Percentiles rank a stretch among this genome's conserved stretches.
These are phyloP conservation scores for Cyphomyrus plagiostoma DNA, from an alignment of 2,113 vertebrate species.

Conservation along the genomic window DNA sequence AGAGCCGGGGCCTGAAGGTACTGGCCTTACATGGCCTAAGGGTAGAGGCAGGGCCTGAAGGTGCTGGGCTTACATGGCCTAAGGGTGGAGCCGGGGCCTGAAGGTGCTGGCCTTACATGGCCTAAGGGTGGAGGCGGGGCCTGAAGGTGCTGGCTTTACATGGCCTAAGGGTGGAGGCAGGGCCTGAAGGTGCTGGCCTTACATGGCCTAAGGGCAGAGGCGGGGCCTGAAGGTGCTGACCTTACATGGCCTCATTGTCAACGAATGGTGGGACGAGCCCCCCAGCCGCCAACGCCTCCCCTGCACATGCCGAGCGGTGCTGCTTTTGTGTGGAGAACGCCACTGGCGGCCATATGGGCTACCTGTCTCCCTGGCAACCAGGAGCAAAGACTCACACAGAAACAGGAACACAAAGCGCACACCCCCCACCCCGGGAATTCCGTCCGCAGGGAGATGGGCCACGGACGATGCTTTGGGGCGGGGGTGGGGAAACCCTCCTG, in stretches of 20 bases:
- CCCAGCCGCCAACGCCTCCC: conserved; percentile 38
- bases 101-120: too few species aligned
- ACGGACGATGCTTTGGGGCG: not conserved
- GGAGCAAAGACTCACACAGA: conserved; percentile 28
- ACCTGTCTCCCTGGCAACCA: conserved; percentile 59
- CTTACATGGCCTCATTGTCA: conserved; percentile 52
- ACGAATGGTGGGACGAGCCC: conserved; percentile 64
- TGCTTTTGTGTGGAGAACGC: conserved; percentile 60
- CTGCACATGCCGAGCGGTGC: conserved; percentile 64
- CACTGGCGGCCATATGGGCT: conserved; percentile 58
- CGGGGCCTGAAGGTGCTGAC: not conserved
- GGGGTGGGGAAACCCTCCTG: not conserved
- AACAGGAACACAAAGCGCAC: not conserved
- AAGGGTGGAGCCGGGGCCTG: too few species aligned
- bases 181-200: too few species aligned
- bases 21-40: too few species aligned
- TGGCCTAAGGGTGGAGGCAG: too few species aligned
- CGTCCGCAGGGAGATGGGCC: not conserved
- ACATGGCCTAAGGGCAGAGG: not conserved
- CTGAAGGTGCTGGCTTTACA: too few species aligned
- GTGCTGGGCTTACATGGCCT: too few species aligned
- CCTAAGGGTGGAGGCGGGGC: too few species aligned
- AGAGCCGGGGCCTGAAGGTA: too few species aligned
- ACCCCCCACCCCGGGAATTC: not conserved
- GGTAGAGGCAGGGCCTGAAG: too few species aligned